Evolutionary conservation across 2,888 invertebrate genomes (phyloP), one percentile per base, ranked within the genome.

Genomic region (Leptopterna dolabrata): DNA sequence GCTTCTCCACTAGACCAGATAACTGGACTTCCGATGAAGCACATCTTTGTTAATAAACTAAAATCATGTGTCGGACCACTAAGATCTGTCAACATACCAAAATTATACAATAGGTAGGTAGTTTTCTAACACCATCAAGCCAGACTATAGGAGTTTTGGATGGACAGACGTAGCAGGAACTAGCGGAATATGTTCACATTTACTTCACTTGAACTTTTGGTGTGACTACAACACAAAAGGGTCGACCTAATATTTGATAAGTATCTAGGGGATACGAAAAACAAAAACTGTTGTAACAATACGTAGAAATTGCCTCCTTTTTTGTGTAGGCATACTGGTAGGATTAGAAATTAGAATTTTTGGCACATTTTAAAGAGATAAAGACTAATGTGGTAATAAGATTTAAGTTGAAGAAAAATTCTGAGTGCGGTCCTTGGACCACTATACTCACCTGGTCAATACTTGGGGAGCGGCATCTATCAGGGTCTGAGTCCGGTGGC

Each of bases 381-480:
- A 63, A 63, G 24, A 24, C 9, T 24, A 24, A 63, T 2, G 7
- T 24, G 13, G 47, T 47, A 47, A 0, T 63, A 7, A 24, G 24
- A 3, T 1, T 7, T 0, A 24, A 63, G n/a, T 73, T n/a, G 30
- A 73, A 73, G 14, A 73, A 30, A 29, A 2, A 11, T 11, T 19
- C 19, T n/a, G 73, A 36, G 36, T 78, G 45, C 45, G 9, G 19
- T 24, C 78, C 36, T 19, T 24, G 19, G 78, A 45, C 27, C 45
- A 41, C 78, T 45, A 78, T 78, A 86, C 86, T 88, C 94, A 97
- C 97, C 96, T 97, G 97, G 93, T 97, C 97, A 92, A 96, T 95
- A 92, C 96, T 96, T 91, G 97, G 97, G n/a, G 92, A 92, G 47
- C 91, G 90, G 92, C 96, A 96, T 91, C 96, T 94, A 90, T 95